A percentile compares a stretch with the other conserved stretches of the same genome.
Evolutionary conservation across 2,113 vertebrate species (phyloP).

Genomic region (Polypterus bichir): DNA sequence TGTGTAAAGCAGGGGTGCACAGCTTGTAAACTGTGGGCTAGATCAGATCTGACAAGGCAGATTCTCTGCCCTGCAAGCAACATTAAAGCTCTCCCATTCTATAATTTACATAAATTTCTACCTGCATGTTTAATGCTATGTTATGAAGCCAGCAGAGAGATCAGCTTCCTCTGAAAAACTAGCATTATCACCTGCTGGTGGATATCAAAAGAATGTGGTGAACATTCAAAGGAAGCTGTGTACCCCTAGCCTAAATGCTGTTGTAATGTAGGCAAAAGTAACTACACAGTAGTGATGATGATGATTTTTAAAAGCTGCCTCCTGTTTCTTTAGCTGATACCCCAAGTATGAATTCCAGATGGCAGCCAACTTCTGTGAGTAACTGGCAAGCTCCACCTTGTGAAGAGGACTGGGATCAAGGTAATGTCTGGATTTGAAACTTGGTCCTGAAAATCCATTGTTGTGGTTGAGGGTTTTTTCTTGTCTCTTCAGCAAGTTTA

Average conservation of each 20-base stretch:
- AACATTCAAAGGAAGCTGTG: background rate
- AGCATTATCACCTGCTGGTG: background rate
- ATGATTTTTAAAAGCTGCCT: background rate
- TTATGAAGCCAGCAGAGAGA: no score
- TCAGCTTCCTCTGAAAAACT: no score
- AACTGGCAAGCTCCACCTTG: slow-evolving; percentile 27
- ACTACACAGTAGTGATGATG: background rate
- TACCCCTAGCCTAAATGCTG: background rate
- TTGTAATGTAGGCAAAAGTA: background rate
- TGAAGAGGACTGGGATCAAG: slow-evolving; percentile 47
- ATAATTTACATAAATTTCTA: no score
- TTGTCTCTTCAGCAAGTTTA: no score
- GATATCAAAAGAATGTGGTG: background rate
- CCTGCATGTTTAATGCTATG: no score
- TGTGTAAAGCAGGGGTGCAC: background rate
- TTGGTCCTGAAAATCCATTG: no score
- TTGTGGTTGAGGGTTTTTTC: no score
- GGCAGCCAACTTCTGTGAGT: slow-evolving; percentile 31
- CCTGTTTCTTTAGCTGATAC: slow-evolving; percentile 9
- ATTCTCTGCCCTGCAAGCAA: background rate
- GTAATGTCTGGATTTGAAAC: slow-evolving; percentile 17
- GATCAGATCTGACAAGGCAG: background rate
- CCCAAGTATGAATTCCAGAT: background rate
- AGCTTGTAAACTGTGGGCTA: background rate
- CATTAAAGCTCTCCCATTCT: no score